Percentiles rank a stretch among this genome's conserved stretches.
These are phyloP conservation scores for Pherbina coryleti DNA, from an alignment of 2,888 invertebrate genomes.

Conservation along the genomic window DNA sequence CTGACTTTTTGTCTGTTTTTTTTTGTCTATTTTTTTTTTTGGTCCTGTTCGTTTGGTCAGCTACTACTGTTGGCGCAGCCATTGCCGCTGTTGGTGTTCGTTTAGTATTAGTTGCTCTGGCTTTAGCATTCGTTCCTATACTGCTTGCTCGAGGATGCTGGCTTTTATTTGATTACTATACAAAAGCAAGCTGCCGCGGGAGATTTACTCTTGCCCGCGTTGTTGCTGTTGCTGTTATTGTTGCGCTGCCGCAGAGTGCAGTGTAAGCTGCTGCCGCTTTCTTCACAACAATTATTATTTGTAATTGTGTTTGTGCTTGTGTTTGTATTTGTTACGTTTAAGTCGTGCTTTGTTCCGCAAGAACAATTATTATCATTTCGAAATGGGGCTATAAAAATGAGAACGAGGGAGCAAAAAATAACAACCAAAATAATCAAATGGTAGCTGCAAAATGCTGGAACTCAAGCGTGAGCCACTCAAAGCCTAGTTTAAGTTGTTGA, in stretches of 20 bases:
- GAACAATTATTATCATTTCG: constrained; percentile 40
- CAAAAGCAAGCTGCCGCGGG: constrained; percentile 21
- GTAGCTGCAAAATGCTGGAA: neutral
- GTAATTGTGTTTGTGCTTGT: constrained; percentile 16
- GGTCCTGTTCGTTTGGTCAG: constrained; percentile 29
- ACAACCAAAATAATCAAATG: constrained; percentile 23
- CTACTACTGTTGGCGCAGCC: neutral
- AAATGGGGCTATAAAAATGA: constrained; percentile 34
- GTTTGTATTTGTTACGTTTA: constrained; percentile 31
- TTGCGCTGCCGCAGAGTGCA: neutral
- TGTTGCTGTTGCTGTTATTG: neutral
- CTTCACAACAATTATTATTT: constrained; percentile 1
- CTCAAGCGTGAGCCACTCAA: too few relatives aligned
- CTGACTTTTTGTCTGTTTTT: constrained; percentile 7
- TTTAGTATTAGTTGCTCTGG: neutral
- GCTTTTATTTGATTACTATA: constrained; percentile 34
- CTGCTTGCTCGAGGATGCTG: constrained; percentile 3
- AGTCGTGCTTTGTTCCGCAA: constrained; percentile 36
- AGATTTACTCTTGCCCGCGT: neutral
- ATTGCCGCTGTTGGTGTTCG: constrained; percentile 19
- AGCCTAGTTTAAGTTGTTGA: too few relatives aligned
- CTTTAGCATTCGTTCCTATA: constrained; percentile 16
- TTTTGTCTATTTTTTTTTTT: neutral
- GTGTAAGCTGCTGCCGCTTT: neutral
- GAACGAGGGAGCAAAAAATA: constrained; percentile 7